Base-by-base conservation (phyloP, 2,888 invertebrate species). In the Drosophila bunnanda region DNA sequence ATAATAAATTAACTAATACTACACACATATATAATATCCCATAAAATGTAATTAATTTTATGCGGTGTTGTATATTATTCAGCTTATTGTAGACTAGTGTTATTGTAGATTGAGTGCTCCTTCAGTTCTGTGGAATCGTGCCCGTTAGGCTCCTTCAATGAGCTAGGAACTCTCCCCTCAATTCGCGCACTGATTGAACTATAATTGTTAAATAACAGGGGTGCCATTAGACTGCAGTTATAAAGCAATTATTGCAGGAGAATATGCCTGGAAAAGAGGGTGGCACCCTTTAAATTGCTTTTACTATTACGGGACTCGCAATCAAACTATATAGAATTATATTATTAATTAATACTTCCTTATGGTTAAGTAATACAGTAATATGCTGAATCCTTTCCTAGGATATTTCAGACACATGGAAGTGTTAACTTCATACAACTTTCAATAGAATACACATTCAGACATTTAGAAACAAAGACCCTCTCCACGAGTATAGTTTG, bases 191-290 rank as follows among this genome's bases (percentile, higher is more conserved):
- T 52, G 53, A 66, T 66, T 66, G 67, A 66, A 66, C 53, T 54
- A 32, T 66, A 66, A 66, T 66, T 66, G 66, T 46, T 44, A 54
- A 53, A 44, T 46, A 48, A 48, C 28, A 61, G 44, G 60, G 30
- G 60, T 60, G 62, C 38, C 20, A 34, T 30, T 58, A 32, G 46
- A 22, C 20, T 17, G 46, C 15, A 30, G 46, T 32, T 61, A 61
- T 57, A 58, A 48, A 60, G 60, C 36, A 39, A 46, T 60, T 46
- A 64, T 48, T 46, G 25, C 32, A 9, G 39, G 22, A 44, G 22
- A 60, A 32, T 32, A 25, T 39, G 2, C 22, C 10, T 32, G 13
- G 9, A 48, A 25, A n/a, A 41, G 22, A 32, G 20, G 59, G 57
- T 39, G 9, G 25, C 28, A 50, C 20, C 32, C 20, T 32, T 32